Conservation (phyloP, 2,888 invertebrate genomes). For the Byasa hedistus region DNA sequence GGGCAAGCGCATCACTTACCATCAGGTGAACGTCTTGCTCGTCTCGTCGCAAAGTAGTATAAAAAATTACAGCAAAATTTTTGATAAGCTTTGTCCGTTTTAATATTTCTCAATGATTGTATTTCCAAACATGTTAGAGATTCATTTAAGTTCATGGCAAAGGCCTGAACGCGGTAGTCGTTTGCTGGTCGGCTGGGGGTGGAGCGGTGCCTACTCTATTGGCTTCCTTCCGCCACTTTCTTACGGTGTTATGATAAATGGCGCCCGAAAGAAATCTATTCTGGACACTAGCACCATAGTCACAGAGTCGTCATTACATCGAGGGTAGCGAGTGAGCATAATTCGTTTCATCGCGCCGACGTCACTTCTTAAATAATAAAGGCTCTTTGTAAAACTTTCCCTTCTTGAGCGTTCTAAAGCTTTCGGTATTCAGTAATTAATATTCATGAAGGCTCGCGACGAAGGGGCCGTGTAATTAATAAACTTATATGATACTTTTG, state of each 20-base stretch:
- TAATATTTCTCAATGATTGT: too few species aligned
- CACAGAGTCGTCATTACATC: slow-evolving; percentile 46
- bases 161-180: slow-evolving; percentile 25
- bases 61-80: too few species aligned
- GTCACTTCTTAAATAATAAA: slow-evolving; percentile 79
- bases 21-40: too few species aligned
- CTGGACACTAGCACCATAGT: slow-evolving; percentile 39
- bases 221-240: slow-evolving; percentile 79
- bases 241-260: slow-evolving; percentile 77
- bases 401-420: slow-evolving; percentile 79
- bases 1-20: too few species aligned
- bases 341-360: slow-evolving; percentile 72
- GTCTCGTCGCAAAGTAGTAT: too few species aligned
- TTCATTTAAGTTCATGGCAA: slow-evolving; percentile 7
- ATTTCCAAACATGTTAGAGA: too few species aligned
- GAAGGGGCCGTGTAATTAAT: slow-evolving; percentile 79
- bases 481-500: slow-evolving; percentile 81
- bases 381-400: slow-evolving; percentile 80
- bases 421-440: slow-evolving; percentile 79
- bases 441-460: slow-evolving; percentile 77
- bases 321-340: slow-evolving; percentile 51
- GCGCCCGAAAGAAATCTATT: slow-evolving; percentile 40
- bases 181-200: slow-evolving; percentile 63
- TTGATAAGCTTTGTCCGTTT: too few species aligned
- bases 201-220: slow-evolving; percentile 69